Percentiles rank a stretch among this genome's conserved stretches.
phyloP scores from a whole-genome alignment of 2,113 vertebrate species.

The Capreolus pygargus region DNA sequence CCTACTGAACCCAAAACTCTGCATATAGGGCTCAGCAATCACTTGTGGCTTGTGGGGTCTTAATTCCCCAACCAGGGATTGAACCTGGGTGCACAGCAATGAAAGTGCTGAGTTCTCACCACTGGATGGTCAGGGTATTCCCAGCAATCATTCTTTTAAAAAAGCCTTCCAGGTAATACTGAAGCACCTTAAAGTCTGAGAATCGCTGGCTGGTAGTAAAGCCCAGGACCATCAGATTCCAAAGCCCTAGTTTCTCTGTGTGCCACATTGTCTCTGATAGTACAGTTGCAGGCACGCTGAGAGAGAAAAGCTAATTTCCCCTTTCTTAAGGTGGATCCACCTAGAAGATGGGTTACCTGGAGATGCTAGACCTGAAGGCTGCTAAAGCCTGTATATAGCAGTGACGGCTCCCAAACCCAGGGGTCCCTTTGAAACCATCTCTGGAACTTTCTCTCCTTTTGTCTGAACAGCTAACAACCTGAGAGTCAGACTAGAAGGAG shows the following conservation, averaged over 20 bases:
- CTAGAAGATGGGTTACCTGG: no score
- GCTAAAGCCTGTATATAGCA: neutral
- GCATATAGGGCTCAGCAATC: neutral
- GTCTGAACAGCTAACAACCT: neutral
- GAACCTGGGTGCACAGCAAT: neutral
- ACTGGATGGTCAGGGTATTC: neutral
- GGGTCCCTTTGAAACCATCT: neutral
- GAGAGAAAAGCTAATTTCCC: neutral
- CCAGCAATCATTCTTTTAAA: neutral
- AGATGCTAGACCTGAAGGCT: neutral
- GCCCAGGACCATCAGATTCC: neutral
- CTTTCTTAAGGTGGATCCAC: neutral
- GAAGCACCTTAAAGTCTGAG: neutral
- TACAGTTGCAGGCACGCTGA: neutral
- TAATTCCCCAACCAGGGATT: neutral
- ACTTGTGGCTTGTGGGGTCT: neutral
- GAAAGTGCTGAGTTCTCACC: neutral
- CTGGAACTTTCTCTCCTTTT: conserved; percentile 24
- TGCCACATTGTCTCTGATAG: neutral
- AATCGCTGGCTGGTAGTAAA: neutral
- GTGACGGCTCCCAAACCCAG: neutral
- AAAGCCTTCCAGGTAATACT: neutral
- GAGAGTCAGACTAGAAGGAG: neutral
- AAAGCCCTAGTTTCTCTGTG: neutral
- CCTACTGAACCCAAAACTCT: neutral